Conservation (phyloP, 2,888 invertebrate species). For the Abrostola triplasia region DNA sequence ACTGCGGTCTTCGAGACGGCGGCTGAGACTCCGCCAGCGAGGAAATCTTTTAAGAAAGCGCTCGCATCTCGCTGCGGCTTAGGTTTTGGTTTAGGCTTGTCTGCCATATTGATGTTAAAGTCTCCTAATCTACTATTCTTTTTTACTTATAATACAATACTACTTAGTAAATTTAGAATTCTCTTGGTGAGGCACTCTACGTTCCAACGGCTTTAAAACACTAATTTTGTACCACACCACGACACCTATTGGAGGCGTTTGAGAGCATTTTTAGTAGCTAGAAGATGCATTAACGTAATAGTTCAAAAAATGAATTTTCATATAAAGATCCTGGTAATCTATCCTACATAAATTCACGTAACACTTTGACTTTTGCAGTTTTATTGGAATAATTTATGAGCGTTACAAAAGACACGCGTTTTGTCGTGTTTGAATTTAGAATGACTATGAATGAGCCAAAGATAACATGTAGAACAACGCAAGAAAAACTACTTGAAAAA, state of each 20-base stretch:
- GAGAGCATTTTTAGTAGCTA: constrained; percentile 8
- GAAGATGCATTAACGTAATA: constrained; percentile 4
- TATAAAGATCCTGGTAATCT: background rate
- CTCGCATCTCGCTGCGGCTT: background rate
- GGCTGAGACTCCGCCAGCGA: constrained; percentile 97
- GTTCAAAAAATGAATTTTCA: constrained; percentile 3
- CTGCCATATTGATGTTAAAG: constrained; percentile 15
- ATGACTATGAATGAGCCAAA: background rate
- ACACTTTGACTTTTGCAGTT: constrained; percentile 30
- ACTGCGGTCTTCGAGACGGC: constrained; percentile 98
- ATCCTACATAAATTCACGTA: constrained; percentile 3
- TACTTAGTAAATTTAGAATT: background rate
- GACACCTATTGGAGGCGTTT: background rate
- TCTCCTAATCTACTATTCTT: background rate
- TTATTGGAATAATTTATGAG: background rate
- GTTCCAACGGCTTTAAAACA: background rate
- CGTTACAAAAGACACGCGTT: constrained; percentile 30
- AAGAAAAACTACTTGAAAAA: background rate
- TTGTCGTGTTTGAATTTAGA: constrained; percentile 31
- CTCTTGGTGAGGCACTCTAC: background rate
- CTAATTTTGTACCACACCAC: background rate
- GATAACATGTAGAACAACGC: background rate
- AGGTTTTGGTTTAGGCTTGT: background rate
- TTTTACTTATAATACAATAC: background rate
- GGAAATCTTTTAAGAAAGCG: constrained; percentile 92